These are phyloP conservation scores for Cygnus buccinator DNA, from an alignment of 2,113 vertebrate species.

Conservation along the genomic window DNA sequence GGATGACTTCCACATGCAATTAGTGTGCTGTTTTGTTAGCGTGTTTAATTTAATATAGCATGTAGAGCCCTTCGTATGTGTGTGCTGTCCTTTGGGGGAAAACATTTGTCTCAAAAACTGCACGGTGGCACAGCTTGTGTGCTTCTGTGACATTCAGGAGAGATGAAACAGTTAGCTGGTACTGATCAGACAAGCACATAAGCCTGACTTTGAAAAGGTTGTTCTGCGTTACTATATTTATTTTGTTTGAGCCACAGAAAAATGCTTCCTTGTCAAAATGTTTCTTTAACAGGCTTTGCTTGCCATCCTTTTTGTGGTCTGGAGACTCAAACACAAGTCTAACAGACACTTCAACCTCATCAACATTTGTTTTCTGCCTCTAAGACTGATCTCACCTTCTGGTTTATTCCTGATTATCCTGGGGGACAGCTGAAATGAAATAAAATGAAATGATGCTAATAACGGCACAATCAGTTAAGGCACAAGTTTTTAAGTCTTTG, in stretches of 20 bases:
- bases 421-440: background rate
- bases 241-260: conserved; percentile 30
- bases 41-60: background rate
- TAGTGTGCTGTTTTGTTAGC: background rate
- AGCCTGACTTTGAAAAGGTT: conserved; percentile 53
- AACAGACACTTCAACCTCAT: conserved; percentile 27
- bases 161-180: conserved; percentile 34
- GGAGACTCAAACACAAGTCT: conserved; percentile 32
- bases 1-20: background rate
- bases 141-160: conserved; percentile 35
- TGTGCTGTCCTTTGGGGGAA: background rate
- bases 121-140: background rate
- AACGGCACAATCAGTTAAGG: background rate
- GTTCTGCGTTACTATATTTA: conserved; percentile 36
- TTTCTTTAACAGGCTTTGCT: conserved; percentile 38
- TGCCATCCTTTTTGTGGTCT: conserved; percentile 18
- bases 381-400: background rate
- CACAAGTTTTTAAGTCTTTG: background rate
- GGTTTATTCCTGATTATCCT: background rate
- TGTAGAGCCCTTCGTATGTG: background rate
- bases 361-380: background rate
- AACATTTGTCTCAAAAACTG: conserved; percentile 19
- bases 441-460: background rate
- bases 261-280: conserved; percentile 50
- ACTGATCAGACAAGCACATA: conserved; percentile 37